Percentiles rank a stretch among this genome's conserved stretches.
phyloP scores from a whole-genome alignment of 2,113 vertebrate species.

The Chinchilla lanigera region DNA sequence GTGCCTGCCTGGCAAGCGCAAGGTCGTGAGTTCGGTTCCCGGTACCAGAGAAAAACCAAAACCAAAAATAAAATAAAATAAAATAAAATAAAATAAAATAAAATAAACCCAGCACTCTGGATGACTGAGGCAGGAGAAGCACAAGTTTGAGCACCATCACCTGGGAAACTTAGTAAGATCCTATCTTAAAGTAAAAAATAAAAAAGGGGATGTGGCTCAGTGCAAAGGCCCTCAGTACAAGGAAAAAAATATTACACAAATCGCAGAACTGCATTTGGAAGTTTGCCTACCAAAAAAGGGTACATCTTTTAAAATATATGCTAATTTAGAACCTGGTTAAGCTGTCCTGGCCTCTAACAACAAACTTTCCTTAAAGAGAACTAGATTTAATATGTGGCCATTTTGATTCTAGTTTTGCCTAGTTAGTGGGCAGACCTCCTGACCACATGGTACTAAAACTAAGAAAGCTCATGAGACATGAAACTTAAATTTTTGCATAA shows the following conservation, averaged over 20 bases:
- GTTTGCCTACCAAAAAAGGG: slow-evolving; percentile 7
- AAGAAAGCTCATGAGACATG: not conserved
- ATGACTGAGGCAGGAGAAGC: not conserved
- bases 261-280: slow-evolving; percentile 32
- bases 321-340: slow-evolving; percentile 9
- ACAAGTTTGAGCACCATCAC: not conserved
- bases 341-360: not conserved
- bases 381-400: not conserved
- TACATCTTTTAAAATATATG: not conserved
- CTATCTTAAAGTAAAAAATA: not conserved
- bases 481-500: not conserved
- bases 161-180: not conserved
- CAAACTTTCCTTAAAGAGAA: slow-evolving; percentile 23
- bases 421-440: slow-evolving; percentile 3
- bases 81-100: too few relatives aligned
- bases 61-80: too few relatives aligned
- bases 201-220: not conserved
- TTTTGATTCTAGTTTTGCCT: slow-evolving; percentile 2
- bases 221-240: not conserved
- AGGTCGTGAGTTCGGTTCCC: too few relatives aligned
- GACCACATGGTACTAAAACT: not conserved
- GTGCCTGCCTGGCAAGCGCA: too few relatives aligned
- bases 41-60: too few relatives aligned
- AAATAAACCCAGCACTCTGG: not conserved
- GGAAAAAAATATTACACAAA: not conserved